Evolutionary conservation across 2,888 invertebrate genomes (phyloP), one percentile per base, ranked within the genome.

Genomic region (Tenodera sinensis): DNA sequence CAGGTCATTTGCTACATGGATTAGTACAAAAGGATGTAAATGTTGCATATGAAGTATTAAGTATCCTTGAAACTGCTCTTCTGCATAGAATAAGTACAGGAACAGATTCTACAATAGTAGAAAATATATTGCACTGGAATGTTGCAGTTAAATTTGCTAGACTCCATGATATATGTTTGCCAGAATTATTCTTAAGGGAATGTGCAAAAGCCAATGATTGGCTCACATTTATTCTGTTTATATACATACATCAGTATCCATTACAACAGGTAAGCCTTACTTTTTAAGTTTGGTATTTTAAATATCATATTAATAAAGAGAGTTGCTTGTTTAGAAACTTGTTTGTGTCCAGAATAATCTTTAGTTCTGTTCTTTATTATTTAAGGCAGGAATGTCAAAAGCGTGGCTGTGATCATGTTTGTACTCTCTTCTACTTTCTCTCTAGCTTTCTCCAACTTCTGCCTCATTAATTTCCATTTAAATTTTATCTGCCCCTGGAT

Each of bases 181-280:
- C 96, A 0, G 94, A 95, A 91, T 92, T 93, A 90, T 95, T 96
- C 91, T 92, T 97, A 42, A 94, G 93, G 89, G 93, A 95, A 91
- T 96, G 96, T 90, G 95, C 96, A 0, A 93, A 93, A 28, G 92
- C 93, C 0, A 95, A 96, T 92, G 94, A 95, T 88, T 97, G 97
- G 97, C 95, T 97, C 92, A 95, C 95, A 87, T 96, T 97, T 91
- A 92, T 97, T 25, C 93, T 97, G 30, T 95, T 96, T 83, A 95
- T 95, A 1, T 96, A 97, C 91, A 95, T 96, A 47, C 96, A 96
- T 91, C 94, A 96, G 89, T 96, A 97, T 92, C 96, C 97, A 0
- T 92, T 95, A 28, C 93, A 94, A 20, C 95, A 96, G 93, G 95
- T 96, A 92, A 85, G 88, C 28, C 42, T 89, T 14, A 84, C 14